phyloP scores from a whole-genome alignment of 2,113 vertebrate genomes.

The Pedionomus torquatus region DNA sequence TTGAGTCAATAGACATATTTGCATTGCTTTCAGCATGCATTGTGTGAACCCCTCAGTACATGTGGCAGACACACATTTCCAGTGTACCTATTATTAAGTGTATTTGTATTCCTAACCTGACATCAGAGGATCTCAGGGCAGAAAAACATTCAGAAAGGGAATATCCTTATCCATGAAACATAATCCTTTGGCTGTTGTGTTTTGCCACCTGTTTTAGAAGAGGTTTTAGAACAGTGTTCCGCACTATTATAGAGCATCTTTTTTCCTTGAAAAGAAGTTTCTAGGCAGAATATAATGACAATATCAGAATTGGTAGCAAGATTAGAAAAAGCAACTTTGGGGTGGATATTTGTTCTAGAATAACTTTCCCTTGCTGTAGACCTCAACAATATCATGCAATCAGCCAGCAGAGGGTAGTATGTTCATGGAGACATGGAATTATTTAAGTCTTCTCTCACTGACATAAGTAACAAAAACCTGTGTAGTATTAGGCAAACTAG shows the following conservation, averaged over 20 bases:
- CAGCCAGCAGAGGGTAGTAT: background rate
- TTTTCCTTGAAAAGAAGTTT: background rate
- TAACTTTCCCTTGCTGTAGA: background rate
- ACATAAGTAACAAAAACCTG: background rate
- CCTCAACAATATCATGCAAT: fast-evolving
- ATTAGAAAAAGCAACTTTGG: background rate
- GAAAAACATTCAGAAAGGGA: background rate
- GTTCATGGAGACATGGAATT: background rate
- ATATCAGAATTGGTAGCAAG: background rate
- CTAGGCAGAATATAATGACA: background rate
- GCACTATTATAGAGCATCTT: background rate
- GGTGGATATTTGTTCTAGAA: background rate
- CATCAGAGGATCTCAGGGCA: background rate
- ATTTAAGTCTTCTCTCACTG: background rate
- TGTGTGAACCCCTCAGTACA: fast-evolving
- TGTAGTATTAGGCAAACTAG: background rate
- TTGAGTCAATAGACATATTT: background rate
- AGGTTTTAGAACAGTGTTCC: background rate
- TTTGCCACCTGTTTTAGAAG: background rate
- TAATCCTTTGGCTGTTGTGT: background rate
- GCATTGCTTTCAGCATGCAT: background rate
- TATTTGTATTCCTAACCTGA: background rate
- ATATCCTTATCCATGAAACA: background rate
- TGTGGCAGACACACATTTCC: fast-evolving
- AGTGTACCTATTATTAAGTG: background rate